These are phyloP conservation scores for Chunga burmeisteri DNA, from an alignment of 2,113 vertebrate genomes.

Conservation along the genomic window DNA sequence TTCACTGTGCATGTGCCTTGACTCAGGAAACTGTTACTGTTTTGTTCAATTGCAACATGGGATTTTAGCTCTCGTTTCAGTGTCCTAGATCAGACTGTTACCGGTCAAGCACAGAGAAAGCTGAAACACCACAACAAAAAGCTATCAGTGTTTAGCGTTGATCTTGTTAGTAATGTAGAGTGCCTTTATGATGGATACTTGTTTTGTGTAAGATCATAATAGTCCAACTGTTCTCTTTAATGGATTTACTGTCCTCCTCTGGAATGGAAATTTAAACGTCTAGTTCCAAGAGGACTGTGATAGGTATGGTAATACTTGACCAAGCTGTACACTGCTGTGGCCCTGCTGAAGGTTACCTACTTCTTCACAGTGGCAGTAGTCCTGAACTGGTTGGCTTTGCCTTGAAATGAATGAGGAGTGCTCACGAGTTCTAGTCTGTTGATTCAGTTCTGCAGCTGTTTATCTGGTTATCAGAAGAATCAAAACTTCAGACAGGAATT, in stretches of 20 bases:
- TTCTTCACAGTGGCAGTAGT: not conserved
- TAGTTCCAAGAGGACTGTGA: not conserved
- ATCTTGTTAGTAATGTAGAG: not conserved
- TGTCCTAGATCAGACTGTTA: not conserved
- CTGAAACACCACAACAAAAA: not conserved
- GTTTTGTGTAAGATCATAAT: not conserved
- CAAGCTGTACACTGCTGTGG: not conserved
- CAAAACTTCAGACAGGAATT: not conserved
- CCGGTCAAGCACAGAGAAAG: not conserved
- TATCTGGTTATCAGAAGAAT: not conserved
- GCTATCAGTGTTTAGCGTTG: not conserved
- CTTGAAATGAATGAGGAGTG: not conserved
- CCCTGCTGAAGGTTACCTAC: not conserved
- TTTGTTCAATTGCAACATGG: not conserved
- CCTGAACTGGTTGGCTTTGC: not conserved
- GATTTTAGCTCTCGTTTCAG: not conserved
- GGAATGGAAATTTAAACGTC: not conserved
- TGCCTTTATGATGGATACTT: not conserved
- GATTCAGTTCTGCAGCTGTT: not conserved
- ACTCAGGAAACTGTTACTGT: not conserved
- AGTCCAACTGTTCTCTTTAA: not conserved
- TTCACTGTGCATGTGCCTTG: not conserved
- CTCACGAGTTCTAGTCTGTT: rapidly evolving
- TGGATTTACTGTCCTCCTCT: not conserved
- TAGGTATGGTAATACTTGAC: not conserved